Conservation (phyloP, 2,113 vertebrate genomes). For the Nesogale talazaci region DNA sequence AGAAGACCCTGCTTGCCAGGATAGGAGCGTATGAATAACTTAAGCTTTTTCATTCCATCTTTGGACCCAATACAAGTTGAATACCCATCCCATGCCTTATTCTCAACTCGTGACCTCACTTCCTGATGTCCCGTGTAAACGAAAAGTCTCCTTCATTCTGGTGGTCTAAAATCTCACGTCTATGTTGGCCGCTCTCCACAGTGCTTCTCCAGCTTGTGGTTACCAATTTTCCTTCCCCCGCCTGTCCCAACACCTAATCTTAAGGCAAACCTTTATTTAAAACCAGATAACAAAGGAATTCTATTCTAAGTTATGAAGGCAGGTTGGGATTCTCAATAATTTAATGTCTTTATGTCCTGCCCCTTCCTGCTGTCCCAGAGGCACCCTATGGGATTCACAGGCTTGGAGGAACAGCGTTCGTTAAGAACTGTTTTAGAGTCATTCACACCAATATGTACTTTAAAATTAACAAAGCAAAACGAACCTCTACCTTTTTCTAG, state of each 20-base stretch:
- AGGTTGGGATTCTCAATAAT: background rate
- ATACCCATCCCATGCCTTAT: accelerated
- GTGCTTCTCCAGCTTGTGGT: accelerated
- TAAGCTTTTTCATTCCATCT: background rate
- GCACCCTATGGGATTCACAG: no score
- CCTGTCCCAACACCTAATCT: background rate
- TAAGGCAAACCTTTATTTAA: background rate
- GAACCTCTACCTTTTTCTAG: background rate
- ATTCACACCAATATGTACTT: background rate
- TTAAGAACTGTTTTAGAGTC: background rate
- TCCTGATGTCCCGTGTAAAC: background rate
- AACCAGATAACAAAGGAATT: background rate
- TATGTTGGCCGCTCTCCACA: background rate
- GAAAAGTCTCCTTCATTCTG: background rate
- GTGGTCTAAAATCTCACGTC: background rate
- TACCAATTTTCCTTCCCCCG: background rate
- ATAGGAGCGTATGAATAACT: background rate
- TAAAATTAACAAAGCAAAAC: background rate
- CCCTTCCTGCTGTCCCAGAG: background rate
- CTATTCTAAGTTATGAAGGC: background rate
- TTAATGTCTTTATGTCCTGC: background rate
- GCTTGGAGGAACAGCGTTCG: background rate
- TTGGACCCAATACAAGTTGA: background rate
- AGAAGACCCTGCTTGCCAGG: no score
- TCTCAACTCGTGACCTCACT: background rate